These are phyloP conservation scores for Hystrix brachyura DNA, from an alignment of 2,113 vertebrate genomes.

Conservation along the genomic window DNA sequence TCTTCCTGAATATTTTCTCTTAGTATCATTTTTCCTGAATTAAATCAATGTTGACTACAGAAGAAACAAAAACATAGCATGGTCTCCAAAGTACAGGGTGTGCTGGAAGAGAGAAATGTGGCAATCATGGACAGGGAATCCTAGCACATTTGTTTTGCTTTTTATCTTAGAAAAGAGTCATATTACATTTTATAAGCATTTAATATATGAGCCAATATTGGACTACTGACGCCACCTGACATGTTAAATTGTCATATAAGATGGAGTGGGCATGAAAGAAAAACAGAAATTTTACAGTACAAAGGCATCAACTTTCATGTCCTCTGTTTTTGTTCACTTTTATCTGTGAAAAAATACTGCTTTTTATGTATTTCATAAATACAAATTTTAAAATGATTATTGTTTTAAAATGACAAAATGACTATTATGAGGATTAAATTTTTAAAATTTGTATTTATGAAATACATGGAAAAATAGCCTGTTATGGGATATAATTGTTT, in stretches of 20 bases:
- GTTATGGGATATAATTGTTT: not conserved
- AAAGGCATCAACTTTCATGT: no score
- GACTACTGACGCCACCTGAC: not conserved
- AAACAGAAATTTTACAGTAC: not conserved
- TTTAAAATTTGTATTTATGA: not conserved
- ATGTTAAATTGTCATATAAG: not conserved
- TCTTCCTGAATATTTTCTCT: not conserved
- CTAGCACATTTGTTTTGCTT: not conserved
- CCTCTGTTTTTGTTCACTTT: not conserved
- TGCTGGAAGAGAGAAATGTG: no score
- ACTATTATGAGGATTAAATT: not conserved
- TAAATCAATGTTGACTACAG: not conserved
- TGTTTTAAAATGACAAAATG: not conserved
- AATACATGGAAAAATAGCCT: not conserved
- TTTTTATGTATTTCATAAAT: no score
- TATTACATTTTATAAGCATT: not conserved
- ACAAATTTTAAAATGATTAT: no score
- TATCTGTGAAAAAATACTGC: not conserved
- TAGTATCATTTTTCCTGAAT: not conserved
- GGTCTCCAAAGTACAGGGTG: not conserved
- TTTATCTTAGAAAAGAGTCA: not conserved
- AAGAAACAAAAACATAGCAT: fast-evolving
- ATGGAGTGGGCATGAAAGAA: fast-evolving
- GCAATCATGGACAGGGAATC: not conserved
- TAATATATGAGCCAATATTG: not conserved